These are phyloP conservation scores for Antechinus flavipes DNA, from an alignment of 2,113 vertebrate genomes.

Conservation along the genomic window DNA sequence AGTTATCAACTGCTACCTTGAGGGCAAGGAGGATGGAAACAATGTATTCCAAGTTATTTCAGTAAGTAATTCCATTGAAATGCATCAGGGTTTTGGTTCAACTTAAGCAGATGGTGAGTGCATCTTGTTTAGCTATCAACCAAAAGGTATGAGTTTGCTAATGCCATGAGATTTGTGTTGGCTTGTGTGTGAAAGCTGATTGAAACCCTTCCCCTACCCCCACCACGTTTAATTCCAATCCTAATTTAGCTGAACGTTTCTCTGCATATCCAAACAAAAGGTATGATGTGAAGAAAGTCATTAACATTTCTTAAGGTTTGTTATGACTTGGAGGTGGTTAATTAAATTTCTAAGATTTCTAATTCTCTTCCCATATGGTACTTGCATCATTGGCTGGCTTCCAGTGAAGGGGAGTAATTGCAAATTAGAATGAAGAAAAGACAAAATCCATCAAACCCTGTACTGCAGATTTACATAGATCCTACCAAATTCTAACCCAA, in stretches of 20 bases:
- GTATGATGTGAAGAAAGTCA: background rate
- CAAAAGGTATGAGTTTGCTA: background rate
- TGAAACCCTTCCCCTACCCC: background rate
- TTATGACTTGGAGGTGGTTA: background rate
- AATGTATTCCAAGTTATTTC: background rate
- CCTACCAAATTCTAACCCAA: background rate
- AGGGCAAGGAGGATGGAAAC: background rate
- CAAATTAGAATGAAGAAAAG: background rate
- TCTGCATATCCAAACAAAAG: background rate
- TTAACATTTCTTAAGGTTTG: background rate
- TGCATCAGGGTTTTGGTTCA: slow-evolving; percentile 8
- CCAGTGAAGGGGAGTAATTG: slow-evolving; percentile 14
- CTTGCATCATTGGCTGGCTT: background rate
- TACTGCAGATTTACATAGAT: background rate
- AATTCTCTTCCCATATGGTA: background rate
- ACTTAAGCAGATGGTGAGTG: background rate
- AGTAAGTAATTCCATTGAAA: slow-evolving; percentile 6
- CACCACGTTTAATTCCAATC: background rate
- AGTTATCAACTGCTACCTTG: background rate
- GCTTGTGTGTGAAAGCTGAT: background rate
- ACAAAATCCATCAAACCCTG: background rate
- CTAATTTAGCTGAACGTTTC: background rate
- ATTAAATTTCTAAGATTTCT: background rate
- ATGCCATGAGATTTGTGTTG: background rate
- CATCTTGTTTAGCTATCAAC: slow-evolving; percentile 4